Evolutionary conservation across 2,113 vertebrate genomes (phyloP).

Genomic region (Leptodactylus fuscus): DNA sequence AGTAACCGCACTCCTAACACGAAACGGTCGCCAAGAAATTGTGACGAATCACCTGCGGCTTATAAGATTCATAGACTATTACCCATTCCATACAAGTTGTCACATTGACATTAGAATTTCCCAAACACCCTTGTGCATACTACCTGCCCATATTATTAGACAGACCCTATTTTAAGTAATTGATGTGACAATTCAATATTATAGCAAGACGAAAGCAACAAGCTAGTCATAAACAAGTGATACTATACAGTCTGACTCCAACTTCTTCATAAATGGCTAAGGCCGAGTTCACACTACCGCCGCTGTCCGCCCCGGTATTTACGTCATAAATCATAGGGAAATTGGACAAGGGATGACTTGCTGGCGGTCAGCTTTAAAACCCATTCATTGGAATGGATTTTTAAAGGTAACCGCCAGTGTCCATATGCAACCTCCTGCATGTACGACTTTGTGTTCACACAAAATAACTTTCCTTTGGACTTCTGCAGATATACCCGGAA

Average conservation of each 20-base stretch:
- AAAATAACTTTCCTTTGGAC: too few relatives aligned
- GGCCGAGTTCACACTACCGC: too few relatives aligned
- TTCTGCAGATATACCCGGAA: too few relatives aligned
- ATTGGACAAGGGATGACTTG: too few relatives aligned
- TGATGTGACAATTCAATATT: not conserved
- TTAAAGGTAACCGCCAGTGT: too few relatives aligned
- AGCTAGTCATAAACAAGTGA: not conserved
- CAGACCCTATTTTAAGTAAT: not conserved
- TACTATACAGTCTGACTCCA: not conserved
- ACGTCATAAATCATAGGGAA: too few relatives aligned
- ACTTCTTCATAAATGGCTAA: too few relatives aligned
- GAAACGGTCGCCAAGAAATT: not conserved
- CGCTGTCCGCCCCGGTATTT: too few relatives aligned
- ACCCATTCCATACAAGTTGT: not conserved
- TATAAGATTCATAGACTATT: not conserved
- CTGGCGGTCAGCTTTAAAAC: too few relatives aligned
- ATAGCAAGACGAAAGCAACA: not conserved
- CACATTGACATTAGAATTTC: not conserved
- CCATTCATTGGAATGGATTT: too few relatives aligned
- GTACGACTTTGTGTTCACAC: too few relatives aligned
- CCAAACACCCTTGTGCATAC: not conserved
- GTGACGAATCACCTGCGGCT: not conserved
- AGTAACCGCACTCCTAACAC: not conserved
- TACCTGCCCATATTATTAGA: not conserved
- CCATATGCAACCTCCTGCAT: too few relatives aligned